These are phyloP conservation scores for Boulengeromyrus knoepffleri DNA, from an alignment of 2,113 vertebrate genomes.

Conservation along the genomic window DNA sequence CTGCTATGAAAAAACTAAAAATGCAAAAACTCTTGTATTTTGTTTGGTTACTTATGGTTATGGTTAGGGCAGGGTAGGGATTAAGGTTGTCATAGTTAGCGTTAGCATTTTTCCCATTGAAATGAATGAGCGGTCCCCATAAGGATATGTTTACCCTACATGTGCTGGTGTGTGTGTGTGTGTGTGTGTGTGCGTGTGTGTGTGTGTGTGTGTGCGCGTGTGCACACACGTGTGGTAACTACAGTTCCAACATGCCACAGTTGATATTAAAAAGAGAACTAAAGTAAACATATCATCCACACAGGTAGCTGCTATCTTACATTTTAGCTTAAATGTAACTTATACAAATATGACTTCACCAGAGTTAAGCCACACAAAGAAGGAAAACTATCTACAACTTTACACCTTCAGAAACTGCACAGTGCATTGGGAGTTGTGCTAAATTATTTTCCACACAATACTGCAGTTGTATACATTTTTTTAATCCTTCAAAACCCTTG, in stretches of 20 bases:
- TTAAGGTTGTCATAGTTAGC: no score
- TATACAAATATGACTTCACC: not conserved
- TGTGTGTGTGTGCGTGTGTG: no score
- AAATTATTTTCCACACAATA: not conserved
- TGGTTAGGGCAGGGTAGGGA: no score
- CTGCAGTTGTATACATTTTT: not conserved
- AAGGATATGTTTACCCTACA: no score
- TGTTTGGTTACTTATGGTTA: no score
- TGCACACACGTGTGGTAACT: not conserved
- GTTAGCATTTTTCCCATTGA: no score
- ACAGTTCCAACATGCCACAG: not conserved
- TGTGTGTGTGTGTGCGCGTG: no score
- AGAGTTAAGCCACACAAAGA: not conserved
- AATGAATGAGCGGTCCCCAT: no score
- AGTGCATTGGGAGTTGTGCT: not conserved
- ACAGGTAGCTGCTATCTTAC: not conserved
- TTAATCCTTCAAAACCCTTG: not conserved
- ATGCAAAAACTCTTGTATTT: no score
- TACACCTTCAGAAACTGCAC: not conserved
- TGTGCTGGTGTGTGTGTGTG: no score
- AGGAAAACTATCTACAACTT: not conserved
- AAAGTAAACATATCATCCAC: not conserved
- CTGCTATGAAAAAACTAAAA: no score
- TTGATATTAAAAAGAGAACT: not conserved
- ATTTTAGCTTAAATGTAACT: not conserved